A percentile compares a stretch with the other conserved stretches of the same genome.
Conservation (phyloP, 2,888 invertebrate genomes). For the Phengaris alcon region DNA sequence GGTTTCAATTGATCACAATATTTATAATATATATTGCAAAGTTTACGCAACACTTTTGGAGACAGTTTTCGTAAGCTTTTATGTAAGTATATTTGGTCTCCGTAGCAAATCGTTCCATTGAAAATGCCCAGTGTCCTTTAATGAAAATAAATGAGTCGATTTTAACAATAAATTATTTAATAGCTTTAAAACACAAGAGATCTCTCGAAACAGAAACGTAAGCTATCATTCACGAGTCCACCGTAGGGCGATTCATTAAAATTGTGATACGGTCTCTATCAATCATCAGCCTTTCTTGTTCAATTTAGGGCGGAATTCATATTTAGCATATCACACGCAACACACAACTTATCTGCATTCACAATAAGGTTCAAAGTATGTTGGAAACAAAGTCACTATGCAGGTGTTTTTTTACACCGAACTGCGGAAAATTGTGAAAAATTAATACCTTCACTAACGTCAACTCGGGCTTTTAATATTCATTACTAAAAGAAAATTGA, state of each 20-base stretch:
- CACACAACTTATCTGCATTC: background rate
- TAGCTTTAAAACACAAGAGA: too few relatives aligned
- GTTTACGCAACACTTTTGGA: too few relatives aligned
- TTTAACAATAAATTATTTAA: too few relatives aligned
- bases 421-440: constrained; percentile 19
- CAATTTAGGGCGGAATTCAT: background rate
- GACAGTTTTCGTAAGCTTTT: too few relatives aligned
- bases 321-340: background rate
- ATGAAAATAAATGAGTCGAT: too few relatives aligned
- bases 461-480: constrained; percentile 4
- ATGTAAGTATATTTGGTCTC: too few relatives aligned
- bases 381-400: background rate
- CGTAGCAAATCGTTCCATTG: too few relatives aligned
- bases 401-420: constrained; percentile 21
- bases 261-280: background rate
- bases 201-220: background rate
- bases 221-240: background rate
- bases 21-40: too few relatives aligned
- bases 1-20: background rate
- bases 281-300: constrained; percentile 13
- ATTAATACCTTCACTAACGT: constrained; percentile 16
- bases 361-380: background rate
- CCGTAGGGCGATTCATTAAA: constrained; percentile 7
- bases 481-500: background rate
- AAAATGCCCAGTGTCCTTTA: too few relatives aligned